phyloP scores from a whole-genome alignment of 1,140 invertebrate species.

The Mercenaria mercenaria region DNA sequence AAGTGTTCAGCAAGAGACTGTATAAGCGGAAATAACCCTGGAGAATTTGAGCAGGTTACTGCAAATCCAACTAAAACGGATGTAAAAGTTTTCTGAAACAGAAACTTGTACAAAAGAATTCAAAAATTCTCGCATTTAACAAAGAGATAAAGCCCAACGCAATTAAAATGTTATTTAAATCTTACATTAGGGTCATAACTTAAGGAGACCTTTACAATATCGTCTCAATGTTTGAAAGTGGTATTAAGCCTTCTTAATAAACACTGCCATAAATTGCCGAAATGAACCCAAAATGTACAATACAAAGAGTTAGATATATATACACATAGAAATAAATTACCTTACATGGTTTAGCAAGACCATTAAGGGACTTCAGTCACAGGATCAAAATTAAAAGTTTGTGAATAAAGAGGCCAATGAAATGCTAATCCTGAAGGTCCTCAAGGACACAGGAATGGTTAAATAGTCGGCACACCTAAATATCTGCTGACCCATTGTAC shows the following conservation, averaged over 20 bases:
- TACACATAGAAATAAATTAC: background rate
- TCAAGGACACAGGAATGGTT: too few species aligned
- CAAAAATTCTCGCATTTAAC: too few species aligned
- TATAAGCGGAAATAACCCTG: too few species aligned
- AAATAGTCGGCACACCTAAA: too few species aligned
- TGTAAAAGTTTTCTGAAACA: too few species aligned
- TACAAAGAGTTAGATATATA: background rate
- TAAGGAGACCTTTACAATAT: background rate
- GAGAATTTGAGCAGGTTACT: too few species aligned
- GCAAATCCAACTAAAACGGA: too few species aligned
- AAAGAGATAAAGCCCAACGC: background rate
- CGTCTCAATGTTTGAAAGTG: background rate
- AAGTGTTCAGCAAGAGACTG: too few species aligned
- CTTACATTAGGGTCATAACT: background rate
- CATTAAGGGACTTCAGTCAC: background rate
- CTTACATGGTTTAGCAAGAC: background rate
- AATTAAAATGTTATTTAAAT: conserved; percentile 17
- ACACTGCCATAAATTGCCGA: background rate
- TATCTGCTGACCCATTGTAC: too few species aligned
- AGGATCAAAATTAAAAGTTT: background rate
- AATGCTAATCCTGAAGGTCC: too few species aligned
- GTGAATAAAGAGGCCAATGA: background rate
- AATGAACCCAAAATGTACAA: conserved; percentile 6
- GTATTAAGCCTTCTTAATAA: conserved; percentile 13
- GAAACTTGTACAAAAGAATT: too few species aligned